Percentiles rank a stretch among this genome's conserved stretches.
Evolutionary conservation across 1,140 invertebrate genomes (phyloP).

Genomic region (Ylistrum balloti): DNA sequence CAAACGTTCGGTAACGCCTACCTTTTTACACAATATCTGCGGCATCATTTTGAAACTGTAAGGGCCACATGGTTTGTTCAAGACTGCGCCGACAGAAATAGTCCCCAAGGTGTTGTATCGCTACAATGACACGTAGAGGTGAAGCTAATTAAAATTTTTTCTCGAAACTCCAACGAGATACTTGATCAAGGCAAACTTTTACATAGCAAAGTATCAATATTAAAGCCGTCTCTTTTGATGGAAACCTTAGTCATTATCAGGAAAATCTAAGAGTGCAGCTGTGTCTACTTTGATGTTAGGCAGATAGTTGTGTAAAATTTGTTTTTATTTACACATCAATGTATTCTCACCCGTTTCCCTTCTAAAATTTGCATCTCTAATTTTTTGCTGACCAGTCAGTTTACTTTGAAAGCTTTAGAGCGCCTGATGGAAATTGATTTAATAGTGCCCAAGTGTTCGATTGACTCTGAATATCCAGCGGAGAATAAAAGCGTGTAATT

Average conservation of each 20-base stretch:
- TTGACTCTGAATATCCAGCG: constrained; percentile 12
- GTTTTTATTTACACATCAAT: neutral
- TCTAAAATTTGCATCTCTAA: neutral
- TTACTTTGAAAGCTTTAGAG: constrained; percentile 6
- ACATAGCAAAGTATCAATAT: neutral
- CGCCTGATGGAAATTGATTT: constrained; percentile 26
- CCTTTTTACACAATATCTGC: too few relatives aligned
- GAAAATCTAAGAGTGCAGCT: neutral
- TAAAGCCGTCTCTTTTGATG: neutral
- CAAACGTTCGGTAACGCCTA: too few relatives aligned
- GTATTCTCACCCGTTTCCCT: neutral
- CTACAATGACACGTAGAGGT: too few relatives aligned
- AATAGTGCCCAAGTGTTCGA: constrained; percentile 10
- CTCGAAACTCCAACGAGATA: too few relatives aligned
- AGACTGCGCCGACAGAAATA: too few relatives aligned
- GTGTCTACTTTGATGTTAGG: neutral
- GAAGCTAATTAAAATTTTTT: too few relatives aligned
- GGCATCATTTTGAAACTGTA: too few relatives aligned
- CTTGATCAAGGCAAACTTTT: too few relatives aligned
- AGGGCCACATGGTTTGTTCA: too few relatives aligned
- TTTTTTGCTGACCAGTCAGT: constrained; percentile 21
- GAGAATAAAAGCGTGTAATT: constrained; percentile 35
- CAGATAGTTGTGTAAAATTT: neutral
- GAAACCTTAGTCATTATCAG: neutral
- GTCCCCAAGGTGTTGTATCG: too few relatives aligned